Base-by-base conservation (phyloP, 2,797 vertebrate species). In the Anabacerthia variegaticeps region DNA sequence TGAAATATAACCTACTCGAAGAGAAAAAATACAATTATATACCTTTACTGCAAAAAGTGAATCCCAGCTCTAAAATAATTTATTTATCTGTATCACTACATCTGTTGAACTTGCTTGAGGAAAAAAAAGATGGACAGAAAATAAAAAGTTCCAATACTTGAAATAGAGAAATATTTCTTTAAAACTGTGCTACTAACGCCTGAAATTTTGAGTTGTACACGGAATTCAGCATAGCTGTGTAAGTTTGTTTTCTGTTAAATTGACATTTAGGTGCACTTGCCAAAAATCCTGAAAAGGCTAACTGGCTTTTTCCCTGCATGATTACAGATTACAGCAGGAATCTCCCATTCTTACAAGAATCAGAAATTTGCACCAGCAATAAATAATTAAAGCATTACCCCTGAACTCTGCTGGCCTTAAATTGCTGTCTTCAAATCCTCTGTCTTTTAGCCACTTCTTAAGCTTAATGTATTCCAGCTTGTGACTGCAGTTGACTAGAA, bases 361-460 rank as follows among this genome's bases (percentile, higher is more conserved):
- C 2, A n/a, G 26, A 91, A 68, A 37, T 43, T 32, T 26, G 9
- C 56, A 80, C 4, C 4, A 85, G 7, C 34, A 65, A 41, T 44
- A 55, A 92, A 44, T n/a, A 65, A 91, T 72, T 32, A 63, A 58
- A 85, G 36, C 37, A 62, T 97, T 97, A 99, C 99, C 99, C 66
- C 97, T 82, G 97, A 99, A 99, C 51, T 80, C 43, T 6, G 97
- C 97, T 46, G 99, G 98, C 66, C 92, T 98, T 95, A 99, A 98
- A 88, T 94, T 96, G 9, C n/a, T 93, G 22, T 98, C 98, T 61
- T 81, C 94, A 97, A 99, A 99, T 63, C 99, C 98, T 93, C 98
- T 98, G 7, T 96, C 96, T 96, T 99, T 99, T 41, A 99, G 97
- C 98, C 99, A 99, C 89, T 93, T 99, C 96, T 97, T 97, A 56